Evolutionary conservation across 2,113 vertebrate genomes (phyloP), one percentile per base, ranked within the genome.

Genomic region (Misgurnus anguillicaudatus): DNA sequence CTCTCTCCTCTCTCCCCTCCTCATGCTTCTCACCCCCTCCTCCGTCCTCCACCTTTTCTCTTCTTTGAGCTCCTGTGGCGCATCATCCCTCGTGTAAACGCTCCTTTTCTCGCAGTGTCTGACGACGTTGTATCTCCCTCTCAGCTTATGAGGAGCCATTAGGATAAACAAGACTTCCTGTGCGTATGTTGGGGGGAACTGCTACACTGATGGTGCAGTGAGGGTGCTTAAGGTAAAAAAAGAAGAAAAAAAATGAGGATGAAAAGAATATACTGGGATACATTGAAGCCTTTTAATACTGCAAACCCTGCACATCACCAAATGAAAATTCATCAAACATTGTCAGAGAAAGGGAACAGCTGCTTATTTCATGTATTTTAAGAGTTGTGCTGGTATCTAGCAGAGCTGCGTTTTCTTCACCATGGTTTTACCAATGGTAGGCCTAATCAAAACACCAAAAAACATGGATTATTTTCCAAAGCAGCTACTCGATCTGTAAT

Each of bases 101-200:
- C 70, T 16, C 24, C 9, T 51, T 31, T 48, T 57, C 60, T 55
- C 47, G 19, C 69, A 45, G 58, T 74, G 36, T 39, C 69, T 80
- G 57, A 21, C 61, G 53, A 9, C 17, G 41, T 51, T 72, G 53
- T 72, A 45, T 74, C 71, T 74, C 14, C 53, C 57, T 74, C 71
- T 74, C 57, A 74, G 57, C 19, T 14, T 45, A 74, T 61, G 71
- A 74, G 71, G 39, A 72, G 21, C 71, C 71, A 74, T 74, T 61
- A 74, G 71, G 57, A 74, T 74, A 74, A 61, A 21, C 71, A 74
- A 41, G 39, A 62, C 14, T 45, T 61, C 9, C 19, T 31, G 71
- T 24, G 57, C 36, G 42, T n/a, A 53, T 21, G 31, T 61, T 51
- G 17, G 4, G 24, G 38, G 41, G 10, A 68, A 38, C 53, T 19